These are phyloP conservation scores for Hippocampus zosterae DNA, from an alignment of 2,113 vertebrate species.

Conservation along the genomic window DNA sequence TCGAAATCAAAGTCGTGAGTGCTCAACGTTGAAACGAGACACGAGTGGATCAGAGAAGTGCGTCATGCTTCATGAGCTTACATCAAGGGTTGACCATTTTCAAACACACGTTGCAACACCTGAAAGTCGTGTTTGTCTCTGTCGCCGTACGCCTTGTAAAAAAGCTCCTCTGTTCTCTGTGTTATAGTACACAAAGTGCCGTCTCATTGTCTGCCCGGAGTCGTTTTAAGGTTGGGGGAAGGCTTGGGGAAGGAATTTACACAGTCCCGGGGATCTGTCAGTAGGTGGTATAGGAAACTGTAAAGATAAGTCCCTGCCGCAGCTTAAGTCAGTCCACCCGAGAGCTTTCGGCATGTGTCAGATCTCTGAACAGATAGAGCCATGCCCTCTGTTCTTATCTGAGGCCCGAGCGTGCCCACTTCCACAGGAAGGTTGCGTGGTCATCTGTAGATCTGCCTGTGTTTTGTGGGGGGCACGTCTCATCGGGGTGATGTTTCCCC, in stretches of 20 bases:
- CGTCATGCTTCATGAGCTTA: conserved; percentile 25
- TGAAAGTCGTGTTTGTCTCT: conserved; percentile 52
- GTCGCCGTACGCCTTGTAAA: conserved; percentile 56
- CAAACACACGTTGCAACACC: conserved; percentile 44
- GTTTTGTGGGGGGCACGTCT: not conserved
- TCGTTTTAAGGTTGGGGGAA: conserved; percentile 36
- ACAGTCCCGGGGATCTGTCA: conserved; percentile 56
- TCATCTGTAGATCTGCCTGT: conserved; percentile 20
- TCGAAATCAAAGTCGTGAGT: not conserved
- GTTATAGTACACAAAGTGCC: conserved; percentile 63
- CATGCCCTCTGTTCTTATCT: conserved; percentile 63
- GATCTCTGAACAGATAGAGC: conserved; percentile 56
- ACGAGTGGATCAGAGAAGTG: not conserved
- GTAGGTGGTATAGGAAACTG: conserved; percentile 68
- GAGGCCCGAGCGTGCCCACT: conserved; percentile 56
- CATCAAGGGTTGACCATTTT: conserved; percentile 45
- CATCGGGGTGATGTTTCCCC: conserved; percentile 25
- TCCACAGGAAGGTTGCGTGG: conserved; percentile 33
- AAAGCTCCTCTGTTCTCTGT: conserved; percentile 61
- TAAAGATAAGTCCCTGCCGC: conserved; percentile 66
- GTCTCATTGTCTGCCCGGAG: conserved; percentile 66
- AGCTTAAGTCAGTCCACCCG: conserved; percentile 52
- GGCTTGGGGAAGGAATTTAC: conserved; percentile 62
- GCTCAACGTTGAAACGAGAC: not conserved
- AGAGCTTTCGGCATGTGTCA: conserved; percentile 57